Base-by-base conservation (phyloP, 1,140 invertebrate species). In the Thaumatotibia leucotreta region DNA sequence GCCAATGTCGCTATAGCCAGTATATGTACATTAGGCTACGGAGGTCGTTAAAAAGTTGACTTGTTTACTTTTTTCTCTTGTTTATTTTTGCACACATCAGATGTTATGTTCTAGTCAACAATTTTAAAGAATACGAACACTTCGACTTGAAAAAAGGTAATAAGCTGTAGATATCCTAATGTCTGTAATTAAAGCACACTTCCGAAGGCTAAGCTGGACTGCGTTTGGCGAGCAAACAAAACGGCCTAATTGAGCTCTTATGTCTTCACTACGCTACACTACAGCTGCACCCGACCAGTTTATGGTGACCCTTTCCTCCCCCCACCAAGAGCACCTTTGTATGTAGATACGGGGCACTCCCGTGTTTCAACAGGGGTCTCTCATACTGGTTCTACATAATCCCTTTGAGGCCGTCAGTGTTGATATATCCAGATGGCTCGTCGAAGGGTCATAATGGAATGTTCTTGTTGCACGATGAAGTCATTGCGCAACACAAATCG, bases 181-280 rank as follows among this genome's bases (percentile, higher is more conserved):
- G 52, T 81, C 22, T 39, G 52, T 22, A 66, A 67, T 69, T 65
- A 64, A 27, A 58, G 52, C 52, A 58, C 52, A 64, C 52, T 65
- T 70, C 29, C 58, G 61, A 72, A 68, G 62, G 65, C 71, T 61
- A 67, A 73, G 65, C 65, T 65, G 32, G 39, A 49, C 67, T 67
- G 64, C 23, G 63, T 61, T 64, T 50, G 61, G 22, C 49, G 49
- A 50, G 64, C 72, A 70, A 73, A 73, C 72, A 70, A 70, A 73
- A 73, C 68, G 63, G 66, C 66, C 72, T 73, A 73, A 73, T 70
- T 70, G 72, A 64, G 68, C 72, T 70, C 72, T 73, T 70, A 73
- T 66, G 68, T 68, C 72, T 65, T 73, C 64, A 70, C 66, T 73
- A 54, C 45, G 31, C 52, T 29, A 58, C 23, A 9, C 27, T 17